A percentile compares a stretch with the other conserved stretches of the same genome.
phyloP scores from a whole-genome alignment of 2,797 vertebrate genomes.

The Cyclura pinguis region DNA sequence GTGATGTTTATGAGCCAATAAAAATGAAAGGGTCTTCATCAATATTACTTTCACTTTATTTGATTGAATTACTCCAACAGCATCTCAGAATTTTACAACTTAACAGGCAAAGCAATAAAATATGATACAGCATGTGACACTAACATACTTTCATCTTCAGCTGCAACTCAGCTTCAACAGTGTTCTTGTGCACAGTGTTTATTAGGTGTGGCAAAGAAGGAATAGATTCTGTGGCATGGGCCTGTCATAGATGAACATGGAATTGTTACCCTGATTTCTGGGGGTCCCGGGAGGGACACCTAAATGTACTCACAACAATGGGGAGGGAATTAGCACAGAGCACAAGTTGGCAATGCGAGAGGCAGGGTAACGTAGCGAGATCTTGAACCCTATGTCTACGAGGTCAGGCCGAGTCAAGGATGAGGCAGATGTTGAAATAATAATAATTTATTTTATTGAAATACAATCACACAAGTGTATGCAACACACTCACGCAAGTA shows the following conservation, averaged over 20 bases:
- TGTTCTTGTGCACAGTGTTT: background rate
- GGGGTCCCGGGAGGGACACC: no score
- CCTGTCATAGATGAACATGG: constrained; percentile 11
- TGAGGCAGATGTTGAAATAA: no score
- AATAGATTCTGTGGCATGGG: constrained; percentile 5
- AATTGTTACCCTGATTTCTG: no score
- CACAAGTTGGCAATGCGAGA: no score
- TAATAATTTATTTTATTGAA: no score
- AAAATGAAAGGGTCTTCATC: constrained; percentile 71
- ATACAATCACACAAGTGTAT: no score
- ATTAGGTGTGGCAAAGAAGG: constrained; percentile 3
- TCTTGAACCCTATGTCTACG: no score
- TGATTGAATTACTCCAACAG: constrained; percentile 64
- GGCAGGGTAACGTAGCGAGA: no score
- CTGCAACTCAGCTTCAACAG: constrained; percentile 20
- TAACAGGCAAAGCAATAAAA: constrained; percentile 54
- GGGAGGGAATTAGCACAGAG: no score
- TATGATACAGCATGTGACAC: constrained; percentile 22
- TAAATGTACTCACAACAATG: no score
- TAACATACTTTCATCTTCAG: constrained; percentile 36
- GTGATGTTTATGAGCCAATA: constrained; percentile 69
- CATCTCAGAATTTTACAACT: constrained; percentile 64
- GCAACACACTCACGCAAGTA: no score
- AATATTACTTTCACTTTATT: constrained; percentile 73
- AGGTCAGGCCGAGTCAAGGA: no score